Conservation (phyloP, 2,797 vertebrate species). For the Pipistrellus pipistrellus region DNA sequence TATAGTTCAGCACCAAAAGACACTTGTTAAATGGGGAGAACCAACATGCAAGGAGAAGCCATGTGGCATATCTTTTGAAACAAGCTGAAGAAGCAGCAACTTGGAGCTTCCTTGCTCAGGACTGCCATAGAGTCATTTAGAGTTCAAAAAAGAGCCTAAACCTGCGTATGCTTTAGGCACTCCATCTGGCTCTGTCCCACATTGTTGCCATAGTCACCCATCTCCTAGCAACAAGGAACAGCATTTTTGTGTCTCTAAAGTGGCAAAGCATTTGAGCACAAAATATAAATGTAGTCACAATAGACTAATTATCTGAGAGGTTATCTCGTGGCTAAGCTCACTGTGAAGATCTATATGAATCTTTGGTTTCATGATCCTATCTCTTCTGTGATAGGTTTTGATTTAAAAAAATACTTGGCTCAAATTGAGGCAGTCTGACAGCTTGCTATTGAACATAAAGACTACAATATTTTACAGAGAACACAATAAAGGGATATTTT, state of each 20-base stretch:
- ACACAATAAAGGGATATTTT: conserved; percentile 32
- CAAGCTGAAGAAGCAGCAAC: conserved; percentile 55
- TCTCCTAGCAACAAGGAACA: conserved; percentile 71
- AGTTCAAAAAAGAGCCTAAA: conserved; percentile 75
- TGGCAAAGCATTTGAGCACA: conserved; percentile 64
- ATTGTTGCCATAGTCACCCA: conserved; percentile 82
- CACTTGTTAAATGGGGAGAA: conserved; percentile 67
- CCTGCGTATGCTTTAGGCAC: conserved; percentile 57
- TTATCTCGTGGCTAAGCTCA: conserved; percentile 15
- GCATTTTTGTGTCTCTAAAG: conserved; percentile 68
- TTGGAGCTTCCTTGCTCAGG: conserved; percentile 18
- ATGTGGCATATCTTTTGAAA: conserved; percentile 69
- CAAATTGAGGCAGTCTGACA: not conserved
- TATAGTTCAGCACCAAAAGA: conserved; percentile 69
- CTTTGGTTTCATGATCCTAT: conserved; percentile 10
- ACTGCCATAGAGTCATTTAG: conserved; percentile 58
- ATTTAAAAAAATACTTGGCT: conserved; percentile 40
- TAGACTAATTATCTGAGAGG: conserved; percentile 50
- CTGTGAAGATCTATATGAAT: not conserved
- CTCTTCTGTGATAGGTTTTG: not conserved
- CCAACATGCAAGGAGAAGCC: conserved; percentile 45
- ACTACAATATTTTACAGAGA: not conserved
- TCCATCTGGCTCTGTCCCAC: conserved; percentile 76
- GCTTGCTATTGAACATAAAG: conserved; percentile 1
- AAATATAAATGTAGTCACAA: conserved; percentile 51